Evolutionary conservation across 2,888 invertebrate genomes (phyloP), one percentile per base, ranked within the genome.

Genomic region (Bugula neritina): DNA sequence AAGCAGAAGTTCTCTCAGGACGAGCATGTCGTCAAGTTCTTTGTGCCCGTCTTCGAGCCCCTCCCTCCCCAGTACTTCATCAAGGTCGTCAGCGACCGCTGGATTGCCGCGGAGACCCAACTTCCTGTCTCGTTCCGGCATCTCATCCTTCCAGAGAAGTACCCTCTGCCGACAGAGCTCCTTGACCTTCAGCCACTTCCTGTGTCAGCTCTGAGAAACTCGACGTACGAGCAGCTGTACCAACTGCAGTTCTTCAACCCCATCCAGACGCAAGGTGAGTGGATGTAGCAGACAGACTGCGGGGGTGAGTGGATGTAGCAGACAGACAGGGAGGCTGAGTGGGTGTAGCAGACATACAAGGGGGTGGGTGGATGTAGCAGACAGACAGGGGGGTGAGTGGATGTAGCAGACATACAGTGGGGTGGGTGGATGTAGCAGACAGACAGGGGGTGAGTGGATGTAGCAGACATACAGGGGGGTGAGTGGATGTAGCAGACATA

Each of bases 11-110:
- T 95, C 85, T 90, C 91, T 72, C 88, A 89, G 76, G 98, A 99
- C 81, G 98, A 98, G 81, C 99, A 99, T 84, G 88, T 91, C 35
- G 90, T 99, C 0, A 98, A 98, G 86, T 94, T 99, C 85, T 98
- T 95, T 83, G 97, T 99, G 69, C 98, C 99, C 0, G 93, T 99
- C 35, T 98, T 96, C 84, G 99, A 99, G 82, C 99, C 99, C 0
- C 86, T 99, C 72, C 97, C 98, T 0, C 99, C 99, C 0, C 97
- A 98, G 84, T 99, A 99, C 86, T 99, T 97, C 85, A 88, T 99
- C 54, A 83, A 88, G 74, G 85, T 87, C 1, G 84, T 87, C 13
- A 87, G 87, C 5, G 88, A 88, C 78, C 80, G 85, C 63, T 88
- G 87, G 87, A 84, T 87, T 13, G 63, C 63, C 31, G 21, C 63